Evolutionary conservation across 2,888 invertebrate genomes (phyloP).

Genomic region (Trichacis sp.): DNA sequence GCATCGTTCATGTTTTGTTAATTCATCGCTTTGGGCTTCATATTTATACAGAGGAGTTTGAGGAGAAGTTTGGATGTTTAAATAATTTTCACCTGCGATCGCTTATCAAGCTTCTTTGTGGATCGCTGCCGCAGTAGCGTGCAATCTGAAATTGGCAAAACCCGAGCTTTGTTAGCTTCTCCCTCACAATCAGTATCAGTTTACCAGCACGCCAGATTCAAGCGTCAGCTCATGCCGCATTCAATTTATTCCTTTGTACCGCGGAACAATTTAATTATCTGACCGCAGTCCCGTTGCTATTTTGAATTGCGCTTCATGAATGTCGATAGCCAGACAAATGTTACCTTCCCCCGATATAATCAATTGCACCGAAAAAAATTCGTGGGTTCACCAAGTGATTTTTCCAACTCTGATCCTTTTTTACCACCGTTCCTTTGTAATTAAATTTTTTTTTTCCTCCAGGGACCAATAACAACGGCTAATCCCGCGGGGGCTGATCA

Average conservation of each 20-base stretch:
- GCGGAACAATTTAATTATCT: slow-evolving; percentile 3
- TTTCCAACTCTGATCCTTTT: slow-evolving; percentile 12
- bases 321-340: too few relatives aligned
- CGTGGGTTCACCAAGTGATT: background rate
- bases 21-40: too few relatives aligned
- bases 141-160: background rate
- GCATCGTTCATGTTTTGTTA: too few relatives aligned
- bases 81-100: too few relatives aligned
- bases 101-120: too few relatives aligned
- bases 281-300: background rate
- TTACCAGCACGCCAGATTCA: background rate
- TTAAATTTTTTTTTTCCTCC: slow-evolving; percentile 21
- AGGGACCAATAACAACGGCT: slow-evolving; percentile 65
- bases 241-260: background rate
- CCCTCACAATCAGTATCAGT: slow-evolving; percentile 1
- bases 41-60: too few relatives aligned
- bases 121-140: background rate
- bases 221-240: slow-evolving; percentile 1
- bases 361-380: background rate
- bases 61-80: too few relatives aligned
- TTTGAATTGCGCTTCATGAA: background rate
- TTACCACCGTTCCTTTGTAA: slow-evolving; percentile 1
- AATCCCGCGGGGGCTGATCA: slow-evolving; percentile 59
- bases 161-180: background rate
- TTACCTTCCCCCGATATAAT: too few relatives aligned